phyloP scores from a whole-genome alignment of 1,140 invertebrate species.

The Subanguina moxae region DNA sequence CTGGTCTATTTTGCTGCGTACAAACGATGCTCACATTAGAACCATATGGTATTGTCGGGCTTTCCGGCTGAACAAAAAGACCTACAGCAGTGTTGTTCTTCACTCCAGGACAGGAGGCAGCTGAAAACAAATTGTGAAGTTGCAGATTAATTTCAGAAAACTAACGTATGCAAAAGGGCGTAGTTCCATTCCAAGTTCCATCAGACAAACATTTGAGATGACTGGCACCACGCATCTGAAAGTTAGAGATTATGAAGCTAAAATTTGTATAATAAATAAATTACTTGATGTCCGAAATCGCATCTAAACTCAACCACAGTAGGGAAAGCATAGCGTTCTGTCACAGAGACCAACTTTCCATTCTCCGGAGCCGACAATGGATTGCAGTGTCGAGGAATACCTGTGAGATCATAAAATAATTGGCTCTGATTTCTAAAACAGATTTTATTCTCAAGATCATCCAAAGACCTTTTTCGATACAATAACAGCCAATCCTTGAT shows the following conservation, averaged over 20 bases:
- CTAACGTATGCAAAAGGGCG: slow-evolving; percentile 72
- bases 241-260: slow-evolving; percentile 7
- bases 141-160: slow-evolving; percentile 14
- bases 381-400: slow-evolving; percentile 67
- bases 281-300: slow-evolving; percentile 75
- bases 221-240: slow-evolving; percentile 70
- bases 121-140: slow-evolving; percentile 33
- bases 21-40: slow-evolving; percentile 53
- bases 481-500: no score
- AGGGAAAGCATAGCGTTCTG: slow-evolving; percentile 77
- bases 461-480: no score
- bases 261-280: not conserved
- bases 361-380: slow-evolving; percentile 76
- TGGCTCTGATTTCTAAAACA: no score
- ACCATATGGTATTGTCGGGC: slow-evolving; percentile 46
- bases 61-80: slow-evolving; percentile 50
- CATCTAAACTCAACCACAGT: slow-evolving; percentile 87
- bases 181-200: slow-evolving; percentile 83
- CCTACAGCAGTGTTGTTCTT: slow-evolving; percentile 52
- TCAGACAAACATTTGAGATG: slow-evolving; percentile 79
- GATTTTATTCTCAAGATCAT: no score
- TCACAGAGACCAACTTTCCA: slow-evolving; percentile 76
- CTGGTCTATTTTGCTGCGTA: slow-evolving; percentile 52
- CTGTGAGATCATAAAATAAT: no score
- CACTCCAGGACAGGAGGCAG: slow-evolving; percentile 51